Evolutionary conservation across 2,797 vertebrate genomes (phyloP), one percentile per base, ranked within the genome.

Genomic region (Pristis pectinata): DNA sequence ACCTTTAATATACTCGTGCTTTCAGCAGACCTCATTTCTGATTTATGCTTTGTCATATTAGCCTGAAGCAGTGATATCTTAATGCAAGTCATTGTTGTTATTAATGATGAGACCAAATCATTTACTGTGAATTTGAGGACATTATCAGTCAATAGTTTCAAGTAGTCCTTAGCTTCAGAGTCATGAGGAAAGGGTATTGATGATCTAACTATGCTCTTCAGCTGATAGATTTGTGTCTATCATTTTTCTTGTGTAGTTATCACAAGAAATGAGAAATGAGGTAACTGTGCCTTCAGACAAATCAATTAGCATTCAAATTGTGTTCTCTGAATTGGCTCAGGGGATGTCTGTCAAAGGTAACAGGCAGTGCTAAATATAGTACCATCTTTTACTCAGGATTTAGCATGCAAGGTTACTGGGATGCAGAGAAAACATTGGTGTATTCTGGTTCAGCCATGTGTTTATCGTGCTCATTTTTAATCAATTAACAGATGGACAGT

Each of bases 261-360:
- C 92, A 44, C 24, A 41, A 53, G 67, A 49, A 70, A n/a, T 76
- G 44, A 53, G 92, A 56, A 56, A 91, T 15, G n/a, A 67, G 19
- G 2, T 94, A 53, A 56, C 41, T 76, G 30, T 76, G 27, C 92
- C 67, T 53, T 94, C 70, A 74, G 70, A 53, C 67, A 94, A 94
- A 56, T 76, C 70, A 56, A 94, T 94, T 76, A 34, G 44, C 41
- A 72, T 94, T 94, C 49, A 94, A 49, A 94, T 94, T 76, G 49
- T 76, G 11, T 44, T 76, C 8, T 76, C 30, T n/a, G 72, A 94
- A 76, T 92, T 76, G 70, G 49, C 92, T 49, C 44, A 94, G 70
- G 70, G 67, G 70, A 53, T 94, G 3, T 10, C 41, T 37, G n/a
- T 19, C 49, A 94, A 76, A 53, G 92, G 92, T 76, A 76, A 53